Evolutionary conservation across 2,113 vertebrate genomes (phyloP), one percentile per base, ranked within the genome.

Genomic region (Hypanus sabinus): DNA sequence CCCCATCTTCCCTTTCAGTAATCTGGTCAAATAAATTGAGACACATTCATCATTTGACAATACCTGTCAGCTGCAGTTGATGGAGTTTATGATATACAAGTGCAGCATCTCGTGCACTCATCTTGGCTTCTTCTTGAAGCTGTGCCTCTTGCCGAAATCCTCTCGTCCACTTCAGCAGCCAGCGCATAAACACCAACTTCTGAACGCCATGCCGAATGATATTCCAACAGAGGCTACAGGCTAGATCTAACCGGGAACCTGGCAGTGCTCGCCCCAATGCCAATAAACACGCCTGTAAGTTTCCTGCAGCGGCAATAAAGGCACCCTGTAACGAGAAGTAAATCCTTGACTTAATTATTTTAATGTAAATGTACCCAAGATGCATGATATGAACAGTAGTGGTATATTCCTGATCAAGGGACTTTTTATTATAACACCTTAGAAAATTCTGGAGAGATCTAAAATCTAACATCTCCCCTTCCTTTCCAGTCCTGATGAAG

Each of bases 51-150:
- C 9, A 79, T 36, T 33, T 88, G n/a, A n/a, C 30, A 65, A 94
- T 95, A 99, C 99, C 99, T 95, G 99, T 99, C 94, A 99, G 97
- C 94, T 99, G 98, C 95, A 99, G 97, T 95, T 99, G 98, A 95
- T 98, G 98, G 94, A 99, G 97, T 94, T 96, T 97, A 95, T 99
- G 98, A 95, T 99, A 99, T 0, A 98, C 99, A 88, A 99, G 96
- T 0, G 99, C 98, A 0, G 98, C 99, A 4, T 99, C 98, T 75
- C 96, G 96, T 0, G 98, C 98, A 0, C 99, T 99, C 24, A 97
- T 98, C 96, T 97, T 97, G 0, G 98, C 98, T 95, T 99, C 98
- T 0, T 99, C 99, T 94, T 98, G 97, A 9, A 98, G 97, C n/a
- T 97, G 97, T 20, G 96, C 94, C 1, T 96, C 95, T 93, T 94